Percentiles rank a stretch among this genome's conserved stretches.
Conservation (phyloP, 2,888 invertebrate species). For the Cremastinae sp. region DNA sequence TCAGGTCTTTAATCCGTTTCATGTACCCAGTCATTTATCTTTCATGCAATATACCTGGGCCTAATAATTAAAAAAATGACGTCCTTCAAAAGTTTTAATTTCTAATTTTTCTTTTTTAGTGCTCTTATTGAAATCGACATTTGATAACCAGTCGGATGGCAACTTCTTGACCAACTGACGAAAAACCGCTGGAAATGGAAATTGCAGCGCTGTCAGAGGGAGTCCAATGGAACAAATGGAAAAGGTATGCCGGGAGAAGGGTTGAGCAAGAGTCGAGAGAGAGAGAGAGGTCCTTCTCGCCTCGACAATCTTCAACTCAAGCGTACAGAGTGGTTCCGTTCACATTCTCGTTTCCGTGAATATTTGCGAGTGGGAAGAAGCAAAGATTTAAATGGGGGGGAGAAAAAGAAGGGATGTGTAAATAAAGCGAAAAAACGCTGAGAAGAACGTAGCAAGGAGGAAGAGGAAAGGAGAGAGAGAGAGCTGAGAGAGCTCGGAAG, state of each 20-base stretch:
- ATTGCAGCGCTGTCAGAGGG: not conserved
- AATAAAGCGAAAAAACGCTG: conserved; percentile 18
- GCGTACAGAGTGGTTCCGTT: conserved; percentile 39
- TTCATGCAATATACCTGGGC: no score
- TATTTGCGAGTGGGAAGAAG: conserved; percentile 40
- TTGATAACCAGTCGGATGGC: not conserved
- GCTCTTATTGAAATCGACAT: not conserved
- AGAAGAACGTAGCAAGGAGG: conserved; percentile 18
- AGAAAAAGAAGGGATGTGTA: conserved; percentile 30
- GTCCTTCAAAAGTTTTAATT: no score
- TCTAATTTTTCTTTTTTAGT: no score
- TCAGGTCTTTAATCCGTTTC: conserved; percentile 2
- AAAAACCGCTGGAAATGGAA: not conserved
- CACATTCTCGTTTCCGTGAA: conserved; percentile 48
- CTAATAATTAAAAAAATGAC: no score
- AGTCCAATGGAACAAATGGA: conserved; percentile 20
- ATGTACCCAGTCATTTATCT: no score
- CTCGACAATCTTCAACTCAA: conserved; percentile 46
- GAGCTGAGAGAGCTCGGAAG: conserved; percentile 17
- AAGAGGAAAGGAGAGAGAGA: conserved; percentile 4
- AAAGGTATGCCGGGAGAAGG: not conserved
- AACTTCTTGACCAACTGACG: not conserved
- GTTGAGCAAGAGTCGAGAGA: not conserved
- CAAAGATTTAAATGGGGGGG: conserved; percentile 48
- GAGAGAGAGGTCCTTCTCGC: conserved; percentile 38